phyloP scores from a whole-genome alignment of 2,888 invertebrate species.

The Pecten maximus region DNA sequence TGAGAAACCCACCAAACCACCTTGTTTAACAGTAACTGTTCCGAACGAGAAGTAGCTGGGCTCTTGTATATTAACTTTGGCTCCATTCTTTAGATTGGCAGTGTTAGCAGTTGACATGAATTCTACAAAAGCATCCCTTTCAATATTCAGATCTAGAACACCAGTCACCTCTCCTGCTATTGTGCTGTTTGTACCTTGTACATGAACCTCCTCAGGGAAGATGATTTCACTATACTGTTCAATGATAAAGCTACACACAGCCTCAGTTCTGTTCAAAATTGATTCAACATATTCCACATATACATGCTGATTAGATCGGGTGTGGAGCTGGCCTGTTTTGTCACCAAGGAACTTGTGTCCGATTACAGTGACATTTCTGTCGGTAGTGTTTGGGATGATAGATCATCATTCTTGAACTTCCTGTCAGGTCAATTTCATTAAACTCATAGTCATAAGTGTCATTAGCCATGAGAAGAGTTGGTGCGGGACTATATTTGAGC shows the following conservation, averaged over 20 bases:
- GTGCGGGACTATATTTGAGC: conserved; percentile 64
- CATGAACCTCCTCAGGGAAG: conserved; percentile 69
- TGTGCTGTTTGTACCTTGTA: conserved; percentile 73
- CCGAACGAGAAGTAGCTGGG: conserved; percentile 69
- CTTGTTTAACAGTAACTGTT: conserved; percentile 65
- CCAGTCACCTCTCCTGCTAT: conserved; percentile 70
- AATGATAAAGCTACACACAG: conserved; percentile 72
- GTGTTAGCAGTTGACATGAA: conserved; percentile 72
- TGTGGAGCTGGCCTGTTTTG: conserved; percentile 70
- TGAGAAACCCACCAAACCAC: conserved; percentile 64
- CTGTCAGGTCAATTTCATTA: conserved; percentile 72
- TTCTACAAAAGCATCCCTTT: conserved; percentile 60
- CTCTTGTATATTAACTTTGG: conserved; percentile 55
- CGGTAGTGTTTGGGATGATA: conserved; percentile 64
- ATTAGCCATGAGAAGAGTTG: conserved; percentile 67
- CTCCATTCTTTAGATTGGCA: conserved; percentile 65
- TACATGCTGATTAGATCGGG: conserved; percentile 65
- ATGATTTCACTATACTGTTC: conserved; percentile 68
- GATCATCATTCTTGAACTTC: conserved; percentile 65
- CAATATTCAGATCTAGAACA: conserved; percentile 67
- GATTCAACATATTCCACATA: conserved; percentile 73
- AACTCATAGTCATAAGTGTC: conserved; percentile 66
- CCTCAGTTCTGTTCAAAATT: conserved; percentile 70
- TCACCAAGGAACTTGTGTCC: conserved; percentile 73
- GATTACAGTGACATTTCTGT: conserved; percentile 60